Evolutionary conservation across 2,888 invertebrate species (phyloP), one percentile per base, ranked within the genome.

Genomic region (Dryobotodes eremita): DNA sequence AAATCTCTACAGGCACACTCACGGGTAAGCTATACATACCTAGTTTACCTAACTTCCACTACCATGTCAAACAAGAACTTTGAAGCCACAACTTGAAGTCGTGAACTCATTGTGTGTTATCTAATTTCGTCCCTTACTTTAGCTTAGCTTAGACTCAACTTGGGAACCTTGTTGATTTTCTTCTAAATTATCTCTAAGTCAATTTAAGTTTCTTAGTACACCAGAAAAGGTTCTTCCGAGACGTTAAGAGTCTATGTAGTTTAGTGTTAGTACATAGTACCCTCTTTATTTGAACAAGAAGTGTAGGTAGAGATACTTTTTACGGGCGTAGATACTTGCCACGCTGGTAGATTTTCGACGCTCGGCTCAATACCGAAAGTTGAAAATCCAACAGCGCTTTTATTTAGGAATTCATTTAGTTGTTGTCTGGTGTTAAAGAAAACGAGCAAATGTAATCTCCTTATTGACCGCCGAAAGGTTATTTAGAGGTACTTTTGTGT

Each of bases 121-220:
- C 75, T 74, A 85, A 84, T 85, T 80, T 77, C 31, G 74, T 87
- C 68, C 65, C 50, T 59, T 77, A 86, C 76, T 86, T 79, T 36
- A 76, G 50, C 61, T 73, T n/a, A 79, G 48, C 68, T 71, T 57
- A 69, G 64, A 82, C 65, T 65, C 20, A 61, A 72, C 59, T 83
- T 74, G 65, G 64, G 46, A 55, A 77, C 53, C 26, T 53, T 55
- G 68, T 57, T 70, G 66, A 64, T 79, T 79, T 76, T 88, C 83
- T 82, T 73, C 53, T 73, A 65, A 82, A 85, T 86, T 79, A 62
- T 64, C 66, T 65, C 65, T 86, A 83, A 83, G 83, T 83, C 86
- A 86, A 86, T 88, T 88, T 88, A 88, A 88, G 86, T 86, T 86
- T 86, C 72, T 17, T 71, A 64, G 26, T 42, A 71, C 72, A 81